Conservation (phyloP, 2,113 vertebrate genomes). For the Pycnonotus jocosus region DNA sequence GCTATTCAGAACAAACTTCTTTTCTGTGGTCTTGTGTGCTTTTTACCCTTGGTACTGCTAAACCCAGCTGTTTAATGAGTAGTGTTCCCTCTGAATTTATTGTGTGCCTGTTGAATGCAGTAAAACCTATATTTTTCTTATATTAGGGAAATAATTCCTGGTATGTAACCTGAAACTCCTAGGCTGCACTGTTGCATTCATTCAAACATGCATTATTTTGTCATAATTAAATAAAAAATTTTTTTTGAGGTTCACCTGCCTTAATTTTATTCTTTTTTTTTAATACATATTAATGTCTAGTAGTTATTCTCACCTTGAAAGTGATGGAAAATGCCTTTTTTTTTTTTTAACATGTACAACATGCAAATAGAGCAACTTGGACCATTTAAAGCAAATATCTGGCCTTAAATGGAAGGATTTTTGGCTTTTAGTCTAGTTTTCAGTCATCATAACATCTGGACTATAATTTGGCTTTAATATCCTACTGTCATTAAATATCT, state of each 20-base stretch:
- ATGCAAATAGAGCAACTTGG: neutral
- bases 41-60: neutral
- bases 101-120: neutral
- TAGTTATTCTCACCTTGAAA: neutral
- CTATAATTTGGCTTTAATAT: neutral
- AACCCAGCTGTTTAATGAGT: neutral
- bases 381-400: neutral
- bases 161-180: neutral
- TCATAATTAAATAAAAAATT: neutral
- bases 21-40: neutral
- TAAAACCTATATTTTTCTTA: neutral
- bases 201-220: neutral
- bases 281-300: neutral
- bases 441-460: neutral
- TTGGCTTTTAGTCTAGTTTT: neutral
- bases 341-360: neutral
- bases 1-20: neutral
- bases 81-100: neutral
- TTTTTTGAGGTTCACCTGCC: neutral
- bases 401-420: neutral
- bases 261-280: neutral
- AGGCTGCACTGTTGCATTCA: neutral
- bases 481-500: neutral
- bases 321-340: neutral
- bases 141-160: neutral